A percentile compares a stretch with the other conserved stretches of the same genome.
Conservation (phyloP, 2,888 invertebrate genomes). For the Pomacea canaliculata region DNA sequence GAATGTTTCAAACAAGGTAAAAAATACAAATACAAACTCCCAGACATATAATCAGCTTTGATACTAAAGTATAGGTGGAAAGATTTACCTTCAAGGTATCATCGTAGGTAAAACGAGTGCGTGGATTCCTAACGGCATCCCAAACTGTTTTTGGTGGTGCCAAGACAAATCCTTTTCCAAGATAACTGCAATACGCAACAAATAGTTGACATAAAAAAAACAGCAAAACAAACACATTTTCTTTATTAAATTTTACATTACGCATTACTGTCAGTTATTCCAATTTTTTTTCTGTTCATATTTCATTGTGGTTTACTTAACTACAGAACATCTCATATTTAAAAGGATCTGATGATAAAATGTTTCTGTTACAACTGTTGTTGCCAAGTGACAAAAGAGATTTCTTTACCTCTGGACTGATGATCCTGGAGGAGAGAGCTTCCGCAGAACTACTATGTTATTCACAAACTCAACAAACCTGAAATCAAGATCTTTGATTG, state of each 20-base stretch:
- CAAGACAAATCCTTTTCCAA: constrained; percentile 65
- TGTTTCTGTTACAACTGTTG: no score
- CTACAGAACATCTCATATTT: no score
- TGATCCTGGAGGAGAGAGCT: constrained; percentile 45
- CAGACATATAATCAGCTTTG: no score
- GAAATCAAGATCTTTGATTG: constrained; percentile 30
- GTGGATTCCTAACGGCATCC: constrained; percentile 62
- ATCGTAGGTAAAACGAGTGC: constrained; percentile 65
- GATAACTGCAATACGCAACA: constrained; percentile 47
- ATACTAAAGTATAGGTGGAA: no score
- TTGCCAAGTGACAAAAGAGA: no score
- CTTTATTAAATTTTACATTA: no score
- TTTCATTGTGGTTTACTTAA: no score
- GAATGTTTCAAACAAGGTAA: no score
- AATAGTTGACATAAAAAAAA: not conserved
- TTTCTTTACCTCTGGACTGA: constrained; percentile 44
- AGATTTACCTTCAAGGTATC: constrained; percentile 61
- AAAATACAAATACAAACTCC: no score
- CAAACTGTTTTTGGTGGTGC: constrained; percentile 60
- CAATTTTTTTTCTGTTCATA: no score
- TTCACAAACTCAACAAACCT: constrained; percentile 64
- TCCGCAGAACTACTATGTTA: constrained; percentile 63
- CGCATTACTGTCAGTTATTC: no score
- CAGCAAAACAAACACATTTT: not conserved
- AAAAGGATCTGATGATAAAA: no score